Evolutionary conservation across 2,888 invertebrate genomes (phyloP).

Genomic region (Apodemia hepburni): DNA sequence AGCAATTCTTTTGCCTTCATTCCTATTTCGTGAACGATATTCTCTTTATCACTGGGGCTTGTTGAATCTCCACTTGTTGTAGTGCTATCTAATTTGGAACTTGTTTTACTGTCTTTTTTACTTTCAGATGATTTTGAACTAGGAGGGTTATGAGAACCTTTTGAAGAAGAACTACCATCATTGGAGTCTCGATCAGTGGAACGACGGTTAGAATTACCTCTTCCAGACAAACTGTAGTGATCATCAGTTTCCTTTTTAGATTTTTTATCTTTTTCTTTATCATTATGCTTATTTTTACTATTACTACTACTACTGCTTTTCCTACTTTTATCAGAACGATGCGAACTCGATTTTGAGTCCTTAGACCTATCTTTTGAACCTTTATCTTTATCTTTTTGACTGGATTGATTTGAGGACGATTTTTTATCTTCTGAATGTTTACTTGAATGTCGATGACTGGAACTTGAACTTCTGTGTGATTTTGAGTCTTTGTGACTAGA

Average conservation of each 20-base stretch:
- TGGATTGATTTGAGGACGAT: constrained; percentile 44
- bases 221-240: constrained; percentile 84
- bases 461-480: constrained; percentile 40
- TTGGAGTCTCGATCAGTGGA: constrained; percentile 91
- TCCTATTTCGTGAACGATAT: constrained; percentile 38
- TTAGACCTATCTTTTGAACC: constrained; percentile 50
- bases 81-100: constrained; percentile 65
- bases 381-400: constrained; percentile 57
- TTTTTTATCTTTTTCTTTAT: constrained; percentile 66
- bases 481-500: constrained; percentile 49
- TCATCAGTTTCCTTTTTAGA: constrained; percentile 83
- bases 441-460: constrained; percentile 46
- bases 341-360: constrained; percentile 58
- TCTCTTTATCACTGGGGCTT: constrained; percentile 74
- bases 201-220: constrained; percentile 82
- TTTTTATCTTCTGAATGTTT: constrained; percentile 63
- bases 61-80: constrained; percentile 72
- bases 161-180: constrained; percentile 82
- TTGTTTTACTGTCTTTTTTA: constrained; percentile 62
- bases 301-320: constrained; percentile 49
- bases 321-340: constrained; percentile 66
- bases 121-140: constrained; percentile 54
- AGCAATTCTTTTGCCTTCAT: constrained; percentile 39
- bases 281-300: constrained; percentile 50
- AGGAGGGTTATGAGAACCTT: constrained; percentile 60